Evolutionary conservation across 2,797 vertebrate species (phyloP), one percentile per base, ranked within the genome.

Genomic region (Eidolon dupreanum): DNA sequence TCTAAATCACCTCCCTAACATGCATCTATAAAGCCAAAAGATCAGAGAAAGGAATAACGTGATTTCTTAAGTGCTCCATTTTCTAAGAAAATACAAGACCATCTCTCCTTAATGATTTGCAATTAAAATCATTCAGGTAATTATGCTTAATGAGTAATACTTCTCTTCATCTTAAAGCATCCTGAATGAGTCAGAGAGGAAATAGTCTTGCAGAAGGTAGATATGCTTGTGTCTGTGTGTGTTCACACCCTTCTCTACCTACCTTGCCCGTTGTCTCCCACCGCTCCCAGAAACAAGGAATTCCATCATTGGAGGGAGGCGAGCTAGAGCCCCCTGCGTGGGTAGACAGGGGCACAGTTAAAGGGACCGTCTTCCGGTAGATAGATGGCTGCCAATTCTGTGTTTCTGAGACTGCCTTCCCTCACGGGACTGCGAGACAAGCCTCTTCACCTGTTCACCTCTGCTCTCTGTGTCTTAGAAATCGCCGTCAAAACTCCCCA

Each of bases 101-200:
- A 26, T 91, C 84, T 93, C 74, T 94, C 66, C 63, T 61, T 96
- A 96, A 96, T 61, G 83, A 81, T 82, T 94, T 89, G 84, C 74
- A 95, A 95, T 97, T 96, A 95, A 96, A 96, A 88, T 33, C 41
- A 87, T 79, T 88, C 87, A 90, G 36, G 41, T 95, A 97, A 97
- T 97, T 94, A 79, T 41, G 26, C 57, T 92, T 94, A 95, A 92
- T 96, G 88, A 95, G 85, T 86, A 83, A 65, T 68, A 71, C 92
- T 51, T 85, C 68, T 88, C 73, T 93, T 90, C 78, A 88, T 68
- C 84, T 95, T 51, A 49, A 83, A 65, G 36, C 66, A 90, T 66
- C 51, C 88, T 61, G 84, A 84, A 41, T 95, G 93, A 95, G 49
- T 96, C 85, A 96, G 90, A 77, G 88, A 88, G 51, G 65, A 95